Percentiles rank a stretch among this genome's conserved stretches.
Evolutionary conservation across 2,888 invertebrate species (phyloP).

Genomic region (Apodemia duryi): DNA sequence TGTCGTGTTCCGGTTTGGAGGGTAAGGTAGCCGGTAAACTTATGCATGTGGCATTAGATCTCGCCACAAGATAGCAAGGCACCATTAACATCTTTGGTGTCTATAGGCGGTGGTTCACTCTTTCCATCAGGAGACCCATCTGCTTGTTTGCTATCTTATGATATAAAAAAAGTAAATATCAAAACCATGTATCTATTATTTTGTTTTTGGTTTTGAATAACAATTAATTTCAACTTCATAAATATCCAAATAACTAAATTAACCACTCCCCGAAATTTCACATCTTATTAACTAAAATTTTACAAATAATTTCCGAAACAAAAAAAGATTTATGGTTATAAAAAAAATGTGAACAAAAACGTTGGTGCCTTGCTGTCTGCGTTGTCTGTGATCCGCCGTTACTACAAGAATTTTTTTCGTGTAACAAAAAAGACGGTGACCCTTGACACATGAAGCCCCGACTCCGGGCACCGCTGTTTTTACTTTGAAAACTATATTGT

Average conservation of each 20-base stretch:
- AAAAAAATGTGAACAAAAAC: conserved; percentile 51
- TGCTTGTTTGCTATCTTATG: no score
- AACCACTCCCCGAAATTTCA: not conserved
- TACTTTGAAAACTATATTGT: conserved; percentile 1
- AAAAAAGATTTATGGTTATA: conserved; percentile 45
- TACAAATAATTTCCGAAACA: not conserved
- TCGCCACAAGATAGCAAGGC: no score
- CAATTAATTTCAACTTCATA: no score
- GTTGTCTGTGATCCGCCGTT: conserved; percentile 38
- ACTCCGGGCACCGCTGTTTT: conserved; percentile 38
- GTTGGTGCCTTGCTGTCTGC: conserved; percentile 66
- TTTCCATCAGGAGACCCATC: no score
- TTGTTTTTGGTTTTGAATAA: no score
- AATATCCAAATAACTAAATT: not conserved
- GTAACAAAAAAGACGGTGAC: conserved; percentile 50
- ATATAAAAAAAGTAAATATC: no score
- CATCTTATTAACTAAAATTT: not conserved
- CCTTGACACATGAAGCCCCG: conserved; percentile 45
- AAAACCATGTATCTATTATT: no score
- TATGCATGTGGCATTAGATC: no score
- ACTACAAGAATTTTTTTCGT: conserved; percentile 48
- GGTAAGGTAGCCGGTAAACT: no score
- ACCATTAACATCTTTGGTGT: no score
- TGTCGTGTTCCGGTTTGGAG: no score
- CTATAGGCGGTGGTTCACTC: no score